Evolutionary conservation across 1,140 invertebrate species (phyloP), one percentile per base, ranked within the genome.

Genomic region (Brachionus paranguensis): DNA sequence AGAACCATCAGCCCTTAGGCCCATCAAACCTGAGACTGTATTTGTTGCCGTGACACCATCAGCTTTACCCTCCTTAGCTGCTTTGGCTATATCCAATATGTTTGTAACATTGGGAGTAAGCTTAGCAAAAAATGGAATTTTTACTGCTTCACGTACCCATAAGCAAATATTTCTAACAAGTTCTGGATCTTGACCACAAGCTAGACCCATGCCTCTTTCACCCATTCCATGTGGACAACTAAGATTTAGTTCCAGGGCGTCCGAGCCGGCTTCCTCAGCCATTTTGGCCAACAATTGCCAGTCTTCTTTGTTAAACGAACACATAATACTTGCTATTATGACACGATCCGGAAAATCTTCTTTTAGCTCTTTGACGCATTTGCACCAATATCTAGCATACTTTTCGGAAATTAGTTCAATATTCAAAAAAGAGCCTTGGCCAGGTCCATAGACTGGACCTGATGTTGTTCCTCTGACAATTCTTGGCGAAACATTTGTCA

Each of bases 401-500:
- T 99, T 99, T 90, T 99, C 97, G 11, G 96, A 98, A 88, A 99
- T 98, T 1, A 99, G 90, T 90, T 99, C 97, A 85, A 99, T 99
- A 88, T 99, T 99, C 0, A 99, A 90, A 89, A 98, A 99, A 5
- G 95, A 93, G 3, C 94, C 93, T 90, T 98, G 96, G 68, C 95
- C 95, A 0, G 97, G 97, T 0, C 97, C 97, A 89, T 93, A 99
- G 86, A 92, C 91, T 85, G 97, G 93, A 17, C 97, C 94, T 3
- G 95, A 95, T 0, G 96, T 98, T 4, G 93, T 94, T 12, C 97
- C 97, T 84, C 95, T 91, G 0, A 99, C 92, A 85, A 99, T 99
- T 84, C 97, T 91, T 0, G 97, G 97, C 2, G 96, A 98, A 0
- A 99, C 95, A 89, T 99, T 99, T 0, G 95, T 98, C 1, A 98